Evolutionary conservation across 2,113 vertebrate genomes (phyloP).

Genomic region (Varanus salvator): DNA sequence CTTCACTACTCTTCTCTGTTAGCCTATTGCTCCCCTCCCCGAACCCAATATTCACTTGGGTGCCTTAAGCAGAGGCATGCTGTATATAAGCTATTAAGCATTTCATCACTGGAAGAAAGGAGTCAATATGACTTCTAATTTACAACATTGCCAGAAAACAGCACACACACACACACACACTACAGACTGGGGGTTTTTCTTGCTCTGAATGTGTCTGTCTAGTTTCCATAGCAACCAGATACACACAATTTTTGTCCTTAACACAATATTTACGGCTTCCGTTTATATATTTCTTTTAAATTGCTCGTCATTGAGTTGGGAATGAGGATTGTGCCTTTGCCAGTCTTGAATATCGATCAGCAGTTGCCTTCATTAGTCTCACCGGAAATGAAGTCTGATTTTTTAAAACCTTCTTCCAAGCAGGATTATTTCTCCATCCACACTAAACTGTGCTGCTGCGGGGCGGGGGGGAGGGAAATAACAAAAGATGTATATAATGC

Average conservation of each 20-base stretch:
- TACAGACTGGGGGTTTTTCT: neutral
- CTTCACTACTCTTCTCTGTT: neutral
- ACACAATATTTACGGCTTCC: slow-evolving; percentile 54
- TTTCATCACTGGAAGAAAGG: slow-evolving; percentile 54
- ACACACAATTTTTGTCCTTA: slow-evolving; percentile 45
- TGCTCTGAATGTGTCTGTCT: slow-evolving; percentile 39
- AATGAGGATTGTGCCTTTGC: slow-evolving; percentile 50
- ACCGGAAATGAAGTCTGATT: slow-evolving; percentile 44
- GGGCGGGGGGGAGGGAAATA: slow-evolving; percentile 24
- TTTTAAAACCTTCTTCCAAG: slow-evolving; percentile 34
- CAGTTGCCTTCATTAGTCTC: slow-evolving; percentile 61
- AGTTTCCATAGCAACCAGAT: slow-evolving; percentile 61
- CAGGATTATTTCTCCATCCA: slow-evolving; percentile 56
- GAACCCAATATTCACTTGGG: slow-evolving; percentile 29
- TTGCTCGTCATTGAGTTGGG: slow-evolving; percentile 40
- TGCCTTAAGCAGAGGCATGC: slow-evolving; percentile 27
- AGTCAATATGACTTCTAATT: slow-evolving; percentile 55
- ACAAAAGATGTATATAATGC: slow-evolving; percentile 26
- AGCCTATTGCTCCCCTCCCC: neutral
- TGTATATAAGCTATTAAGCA: slow-evolving; percentile 47
- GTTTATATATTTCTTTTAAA: slow-evolving; percentile 39
- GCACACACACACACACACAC: slow-evolving; percentile 21
- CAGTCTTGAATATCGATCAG: slow-evolving; percentile 52
- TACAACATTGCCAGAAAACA: slow-evolving; percentile 49
- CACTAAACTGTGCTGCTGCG: slow-evolving; percentile 23